Evolutionary conservation across 2,797 vertebrate species (phyloP).

Genomic region (Betta splendens): DNA sequence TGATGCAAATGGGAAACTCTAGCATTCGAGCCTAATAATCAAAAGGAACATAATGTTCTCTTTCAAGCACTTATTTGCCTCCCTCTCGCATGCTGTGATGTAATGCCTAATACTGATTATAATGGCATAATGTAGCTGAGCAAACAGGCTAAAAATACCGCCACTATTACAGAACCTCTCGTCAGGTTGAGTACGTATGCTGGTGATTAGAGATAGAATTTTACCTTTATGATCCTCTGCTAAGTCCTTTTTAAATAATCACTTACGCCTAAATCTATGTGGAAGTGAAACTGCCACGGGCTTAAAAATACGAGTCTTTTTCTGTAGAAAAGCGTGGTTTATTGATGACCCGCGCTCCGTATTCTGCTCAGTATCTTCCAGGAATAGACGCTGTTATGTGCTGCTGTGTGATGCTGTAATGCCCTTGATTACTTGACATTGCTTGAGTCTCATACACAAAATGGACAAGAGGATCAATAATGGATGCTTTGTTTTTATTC

Average conservation of each 20-base stretch:
- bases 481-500: slow-evolving; percentile 79
- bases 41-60: slow-evolving; percentile 75
- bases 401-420: slow-evolving; percentile 54
- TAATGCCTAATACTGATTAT: slow-evolving; percentile 62
- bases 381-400: slow-evolving; percentile 46
- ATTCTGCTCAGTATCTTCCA: slow-evolving; percentile 48
- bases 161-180: slow-evolving; percentile 34
- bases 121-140: slow-evolving; percentile 54
- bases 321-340: slow-evolving; percentile 42
- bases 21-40: slow-evolving; percentile 72
- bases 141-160: slow-evolving; percentile 56
- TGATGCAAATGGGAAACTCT: slow-evolving; percentile 67
- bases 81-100: slow-evolving; percentile 61
- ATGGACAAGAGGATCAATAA: slow-evolving; percentile 75
- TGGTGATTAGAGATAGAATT: slow-evolving; percentile 28
- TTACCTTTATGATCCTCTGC: slow-evolving; percentile 15
- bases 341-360: slow-evolving; percentile 58
- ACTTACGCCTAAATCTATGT: slow-evolving; percentile 22
- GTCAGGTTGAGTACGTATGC: slow-evolving; percentile 29
- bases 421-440: slow-evolving; percentile 76
- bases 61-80: slow-evolving; percentile 68
- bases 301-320: slow-evolving; percentile 32
- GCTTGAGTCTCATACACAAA: slow-evolving; percentile 72
- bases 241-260: slow-evolving; percentile 47
- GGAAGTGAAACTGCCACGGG: slow-evolving; percentile 46